Evolutionary conservation across 37 sponge, comb jelly and placozoan species (phyloP), one percentile per base, ranked within the genome.

Genomic region (Aplysina aerophoba): DNA sequence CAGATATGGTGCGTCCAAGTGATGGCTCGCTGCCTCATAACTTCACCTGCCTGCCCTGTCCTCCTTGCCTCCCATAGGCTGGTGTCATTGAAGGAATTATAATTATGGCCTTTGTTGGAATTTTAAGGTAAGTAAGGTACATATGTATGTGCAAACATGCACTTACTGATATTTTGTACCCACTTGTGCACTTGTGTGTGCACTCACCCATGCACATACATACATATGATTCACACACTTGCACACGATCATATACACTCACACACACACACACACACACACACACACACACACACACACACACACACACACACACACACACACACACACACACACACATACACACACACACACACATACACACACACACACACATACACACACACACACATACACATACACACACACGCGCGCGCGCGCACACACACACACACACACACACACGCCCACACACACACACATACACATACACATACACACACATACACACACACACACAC

Each of bases 61-160:
- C 53, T 4, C 13, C n/a, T n/a, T 72, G 31, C 4, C n/a, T n/a
- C n/a, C 27, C 74, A 44, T 80, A 96, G 97, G 93, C 91, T 86
- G 97, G 97, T 25, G 41, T 97, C 16, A 79, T 94, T 4, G 97
- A 97, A 63, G 97, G 97, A 28, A 58, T 85, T 36, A 11, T 97
- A 21, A 84, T 97, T 19, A 89, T 97, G 87, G 28, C 83, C 0
- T 50, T 86, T 33, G 92, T 97, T 24, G 95, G 91, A 56, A 54
- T 80, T 22, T 41, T 97, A 35, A 97, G 97, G 97, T 97, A 77
- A 21, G 60, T 77, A 4, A 19, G 19, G 59, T 20, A 58, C 59
- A 19, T 20, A 19, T 58, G 17, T 58, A 15, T 58, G 17, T 58
- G 17, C 19, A 15, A 19, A 20, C 19, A 19, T 58, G 15, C 19